A percentile compares a stretch with the other conserved stretches of the same genome.
Evolutionary conservation across 1,140 invertebrate species (phyloP).

Genomic region (Pararge aegeria): DNA sequence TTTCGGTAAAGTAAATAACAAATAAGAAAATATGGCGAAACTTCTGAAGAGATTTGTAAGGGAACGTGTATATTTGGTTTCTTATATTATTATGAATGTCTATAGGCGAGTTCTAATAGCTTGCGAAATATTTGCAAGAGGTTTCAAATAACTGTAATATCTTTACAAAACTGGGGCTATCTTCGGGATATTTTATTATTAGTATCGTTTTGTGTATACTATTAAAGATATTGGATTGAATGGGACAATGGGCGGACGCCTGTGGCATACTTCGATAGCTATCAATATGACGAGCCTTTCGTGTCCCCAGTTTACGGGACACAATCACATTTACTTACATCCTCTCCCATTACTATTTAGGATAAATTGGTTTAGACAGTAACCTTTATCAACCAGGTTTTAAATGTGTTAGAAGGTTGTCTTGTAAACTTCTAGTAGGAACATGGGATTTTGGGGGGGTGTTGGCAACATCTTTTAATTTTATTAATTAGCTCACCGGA

Average conservation of each 20-base stretch:
- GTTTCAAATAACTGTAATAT: too few relatives aligned
- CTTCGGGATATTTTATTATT: conserved; percentile 17
- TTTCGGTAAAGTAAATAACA: too few relatives aligned
- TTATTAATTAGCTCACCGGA: too few relatives aligned
- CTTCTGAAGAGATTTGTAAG: too few relatives aligned
- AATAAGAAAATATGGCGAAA: too few relatives aligned
- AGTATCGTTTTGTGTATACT: conserved; percentile 17
- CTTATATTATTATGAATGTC: too few relatives aligned
- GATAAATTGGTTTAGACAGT: conserved; percentile 16
- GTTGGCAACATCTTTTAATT: too few relatives aligned
- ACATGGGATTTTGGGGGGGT: not conserved
- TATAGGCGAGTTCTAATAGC: too few relatives aligned
- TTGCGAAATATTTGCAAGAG: not conserved
- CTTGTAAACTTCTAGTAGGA: not conserved
- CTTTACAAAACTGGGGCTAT: not conserved
- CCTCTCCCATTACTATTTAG: conserved; percentile 23
- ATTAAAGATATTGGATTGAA: conserved; percentile 28
- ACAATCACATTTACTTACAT: conserved; percentile 31
- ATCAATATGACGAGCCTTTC: conserved; percentile 18
- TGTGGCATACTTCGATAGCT: conserved; percentile 29
- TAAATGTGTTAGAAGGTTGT: conserved; percentile 9
- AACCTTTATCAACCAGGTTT: conserved; percentile 22
- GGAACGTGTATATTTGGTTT: too few relatives aligned
- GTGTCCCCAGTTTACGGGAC: conserved; percentile 16
- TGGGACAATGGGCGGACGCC: conserved; percentile 26